Base-by-base conservation (phyloP, 2,113 vertebrate species). In the Gambusia holbrooki region DNA sequence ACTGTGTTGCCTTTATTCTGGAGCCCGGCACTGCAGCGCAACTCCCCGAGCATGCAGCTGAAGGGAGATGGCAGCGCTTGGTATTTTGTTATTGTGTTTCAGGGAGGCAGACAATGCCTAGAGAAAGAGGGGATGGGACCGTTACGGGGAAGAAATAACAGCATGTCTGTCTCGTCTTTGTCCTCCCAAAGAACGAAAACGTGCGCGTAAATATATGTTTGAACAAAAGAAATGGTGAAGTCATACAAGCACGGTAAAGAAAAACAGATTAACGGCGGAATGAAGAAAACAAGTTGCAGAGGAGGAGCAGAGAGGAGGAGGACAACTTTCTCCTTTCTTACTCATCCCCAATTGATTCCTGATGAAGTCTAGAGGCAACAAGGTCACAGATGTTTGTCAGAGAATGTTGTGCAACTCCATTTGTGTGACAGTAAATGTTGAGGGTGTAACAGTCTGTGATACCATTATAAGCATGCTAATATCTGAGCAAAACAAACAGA, bases 31-130 rank as follows among this genome's bases (percentile, higher is more conserved):
- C 69, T 62, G 82, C 73, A 14, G 75, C 51, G 48, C 71, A 66
- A 54, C 79, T 86, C 68, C 70, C 74, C 79, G 15, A 80, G 76
- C 77, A 71, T 64, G 76, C 86, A 64, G 86, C 80, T 84, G 85
- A 92, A 76, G 84, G 75, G 90, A 86, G 83, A 89, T 82, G 90
- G 89, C 86, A 86, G 86, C 15, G 78, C 89, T 82, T 76, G 83
- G 88, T 89, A 80, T 89, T 90, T 87, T 82, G 85, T 83, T 84
- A 84, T 85, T 90, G 84, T 89, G 82, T 73, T 61, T 35, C 37
- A 81, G 84, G 64, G 73, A 62, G 70, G 6, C 19, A 32, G 76
- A 79, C 69, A 80, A 79, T 68, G 35, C 71, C 58, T 64, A 60
- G 84, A 69, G 77, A 40, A 48, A 82, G 79, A 84, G 82, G 81